Percentiles rank a stretch among this genome's conserved stretches.
Evolutionary conservation across 1,140 invertebrate species (phyloP).

Genomic region (Dreissena rostriformis): DNA sequence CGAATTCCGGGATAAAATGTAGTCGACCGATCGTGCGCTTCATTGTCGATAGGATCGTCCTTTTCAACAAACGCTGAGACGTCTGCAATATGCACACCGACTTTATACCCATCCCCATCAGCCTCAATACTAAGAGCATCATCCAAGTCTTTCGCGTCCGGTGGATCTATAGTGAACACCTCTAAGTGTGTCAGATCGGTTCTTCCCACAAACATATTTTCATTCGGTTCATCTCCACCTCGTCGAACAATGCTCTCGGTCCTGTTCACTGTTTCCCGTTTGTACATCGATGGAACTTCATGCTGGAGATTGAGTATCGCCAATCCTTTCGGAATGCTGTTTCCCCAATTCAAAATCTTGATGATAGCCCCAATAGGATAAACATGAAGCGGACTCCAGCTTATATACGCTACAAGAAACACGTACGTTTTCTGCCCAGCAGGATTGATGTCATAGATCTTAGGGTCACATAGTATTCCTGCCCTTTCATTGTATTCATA

Average conservation of each 20-base stretch:
- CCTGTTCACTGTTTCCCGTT: slow-evolving; percentile 16
- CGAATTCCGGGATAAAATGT: slow-evolving; percentile 69
- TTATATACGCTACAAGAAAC: slow-evolving; percentile 42
- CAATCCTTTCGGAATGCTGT: slow-evolving; percentile 26
- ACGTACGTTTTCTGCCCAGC: slow-evolving; percentile 8
- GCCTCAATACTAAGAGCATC: slow-evolving; percentile 91
- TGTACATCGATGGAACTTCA: slow-evolving; percentile 45
- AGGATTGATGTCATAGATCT: slow-evolving; percentile 22
- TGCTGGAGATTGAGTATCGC: slow-evolving; percentile 39
- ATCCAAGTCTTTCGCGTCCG: slow-evolving; percentile 98
- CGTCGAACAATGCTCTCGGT: slow-evolving; percentile 11
- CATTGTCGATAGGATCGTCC: slow-evolving; percentile 64
- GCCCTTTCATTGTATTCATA: slow-evolving; percentile 49
- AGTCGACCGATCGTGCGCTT: slow-evolving; percentile 68
- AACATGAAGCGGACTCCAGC: slow-evolving; percentile 33
- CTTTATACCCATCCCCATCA: slow-evolving; percentile 41
- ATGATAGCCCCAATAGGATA: slow-evolving; percentile 52
- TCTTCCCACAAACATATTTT: slow-evolving; percentile 83
- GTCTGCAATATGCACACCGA: slow-evolving; percentile 77
- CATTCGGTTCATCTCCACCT: background rate
- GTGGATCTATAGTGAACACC: slow-evolving; percentile 96
- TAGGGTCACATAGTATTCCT: slow-evolving; percentile 12
- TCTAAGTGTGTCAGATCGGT: slow-evolving; percentile 85
- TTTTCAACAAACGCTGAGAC: slow-evolving; percentile 69
- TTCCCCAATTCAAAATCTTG: slow-evolving; percentile 12